Base-by-base conservation (phyloP, 2,113 vertebrate genomes). In the Echinops telfairi region DNA sequence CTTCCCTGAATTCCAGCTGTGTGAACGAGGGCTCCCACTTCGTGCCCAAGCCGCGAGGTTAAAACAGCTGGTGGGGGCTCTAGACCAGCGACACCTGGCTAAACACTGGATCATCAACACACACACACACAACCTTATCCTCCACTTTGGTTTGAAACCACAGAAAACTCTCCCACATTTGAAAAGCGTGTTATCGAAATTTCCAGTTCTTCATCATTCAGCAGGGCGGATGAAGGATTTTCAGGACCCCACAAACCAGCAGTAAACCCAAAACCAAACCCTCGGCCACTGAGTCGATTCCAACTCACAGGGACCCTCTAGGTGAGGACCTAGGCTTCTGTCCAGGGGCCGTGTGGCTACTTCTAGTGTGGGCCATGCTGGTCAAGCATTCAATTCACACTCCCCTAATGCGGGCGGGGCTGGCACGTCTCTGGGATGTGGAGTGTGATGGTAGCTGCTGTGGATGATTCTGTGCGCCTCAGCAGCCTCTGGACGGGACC, bases 61-160 rank as follows among this genome's bases (percentile, higher is more conserved):
- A 36, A 86, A 58, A 53, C 31, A 86, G 66, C 86, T 47, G 64
- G 64, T 58, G 11, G 53, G 1, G n/a, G 33, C 3, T 6, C 31
- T 0, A 23, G 22, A 10, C 22, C 8, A 47, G 68, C 20, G 33
- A 40, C 57, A 71, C 19, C 20, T 20, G 73, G 31, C 71, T 29
- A 33, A 40, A 57, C 0, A 0, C 0, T 16, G 2, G 62, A 14
- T 0, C 0, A n/a, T 66, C 23, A 62, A 62, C 60, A 62, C 14
- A n/a, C n/a, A 71, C 4, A 10, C 15, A 71, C 6, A 64, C 20
- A 68, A 83, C 62, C 0, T 66, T 36, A 36, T 8, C 47, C 68
- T 64, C 20, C 3, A 4, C 7, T 60, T 82, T 66, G 17, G 43
- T 68, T 43, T 25, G 47, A 87, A 88, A 90, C 91, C 27, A 88